Percentiles rank a stretch among this genome's conserved stretches.
Conservation (phyloP, 1,140 invertebrate genomes). For the Spodoptera frugiperda region DNA sequence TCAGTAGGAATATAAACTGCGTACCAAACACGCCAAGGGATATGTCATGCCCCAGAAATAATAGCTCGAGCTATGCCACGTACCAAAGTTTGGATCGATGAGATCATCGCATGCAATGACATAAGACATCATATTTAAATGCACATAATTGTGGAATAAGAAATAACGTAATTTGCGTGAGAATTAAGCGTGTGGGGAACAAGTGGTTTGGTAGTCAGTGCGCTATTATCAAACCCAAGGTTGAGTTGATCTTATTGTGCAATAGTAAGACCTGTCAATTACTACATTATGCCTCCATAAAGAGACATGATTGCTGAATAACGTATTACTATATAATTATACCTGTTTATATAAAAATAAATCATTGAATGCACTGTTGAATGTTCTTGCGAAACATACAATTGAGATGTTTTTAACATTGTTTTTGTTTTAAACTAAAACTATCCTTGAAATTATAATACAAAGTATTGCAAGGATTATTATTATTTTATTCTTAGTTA, state of each 20-base stretch:
- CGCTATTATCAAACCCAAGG: slow-evolving; percentile 1
- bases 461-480: too few species aligned
- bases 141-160: slow-evolving; percentile 33
- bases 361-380: too few species aligned
- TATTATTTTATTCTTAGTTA: too few species aligned
- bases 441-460: too few species aligned
- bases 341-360: too few species aligned
- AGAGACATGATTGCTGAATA: neutral
- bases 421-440: too few species aligned
- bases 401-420: too few species aligned
- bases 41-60: slow-evolving; percentile 80
- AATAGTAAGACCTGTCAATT: neutral
- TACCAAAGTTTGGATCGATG: slow-evolving; percentile 63
- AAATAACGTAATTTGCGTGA: slow-evolving; percentile 11
- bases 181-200: neutral
- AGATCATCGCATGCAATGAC: slow-evolving; percentile 63
- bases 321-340: too few species aligned
- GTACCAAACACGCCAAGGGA: slow-evolving; percentile 73
- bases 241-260: neutral
- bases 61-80: slow-evolving; percentile 59
- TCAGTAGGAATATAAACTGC: slow-evolving; percentile 59
- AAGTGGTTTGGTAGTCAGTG: neutral
- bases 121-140: slow-evolving; percentile 53
- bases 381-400: too few species aligned
- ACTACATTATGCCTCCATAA: neutral